Conservation (phyloP, 2,888 invertebrate genomes). For the Drosophila sordidula region DNA sequence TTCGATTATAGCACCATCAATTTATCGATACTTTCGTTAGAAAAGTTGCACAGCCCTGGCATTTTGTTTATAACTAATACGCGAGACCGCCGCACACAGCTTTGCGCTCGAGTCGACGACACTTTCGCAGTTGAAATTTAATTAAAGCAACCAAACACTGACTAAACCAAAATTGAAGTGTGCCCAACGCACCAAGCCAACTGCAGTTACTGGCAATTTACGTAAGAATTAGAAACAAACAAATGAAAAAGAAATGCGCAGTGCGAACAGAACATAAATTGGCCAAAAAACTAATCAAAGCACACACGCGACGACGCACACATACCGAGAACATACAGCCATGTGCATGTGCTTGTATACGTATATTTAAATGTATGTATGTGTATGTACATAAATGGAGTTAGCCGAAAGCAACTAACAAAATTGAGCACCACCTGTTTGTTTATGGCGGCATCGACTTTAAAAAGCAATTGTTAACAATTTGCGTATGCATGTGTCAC, state of each 20-base stretch:
- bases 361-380: conserved; percentile 10
- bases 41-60: conserved; percentile 30
- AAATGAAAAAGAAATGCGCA: conserved; percentile 35
- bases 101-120: conserved; percentile 15
- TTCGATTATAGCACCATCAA: background rate
- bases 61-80: conserved; percentile 67
- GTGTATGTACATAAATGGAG: background rate
- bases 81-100: conserved; percentile 42
- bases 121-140: conserved; percentile 34
- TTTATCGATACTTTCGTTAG: conserved; percentile 20
- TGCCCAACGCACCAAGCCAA: conserved; percentile 1
- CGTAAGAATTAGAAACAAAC: conserved; percentile 45
- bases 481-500: conserved; percentile 30
- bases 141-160: conserved; percentile 33
- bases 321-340: conserved; percentile 10
- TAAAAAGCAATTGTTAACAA: conserved; percentile 39
- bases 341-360: background rate
- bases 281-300: conserved; percentile 26
- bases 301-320: conserved; percentile 10
- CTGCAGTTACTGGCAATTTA: conserved; percentile 36
- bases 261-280: conserved; percentile 28
- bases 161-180: conserved; percentile 16
- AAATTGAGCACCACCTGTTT: conserved; percentile 63
- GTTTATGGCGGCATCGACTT: conserved; percentile 41
- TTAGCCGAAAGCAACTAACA: conserved; percentile 46